Percentiles rank a stretch among this genome's conserved stretches.
Conservation (phyloP, 2,888 invertebrate species). For the Polydesmus complanatus region DNA sequence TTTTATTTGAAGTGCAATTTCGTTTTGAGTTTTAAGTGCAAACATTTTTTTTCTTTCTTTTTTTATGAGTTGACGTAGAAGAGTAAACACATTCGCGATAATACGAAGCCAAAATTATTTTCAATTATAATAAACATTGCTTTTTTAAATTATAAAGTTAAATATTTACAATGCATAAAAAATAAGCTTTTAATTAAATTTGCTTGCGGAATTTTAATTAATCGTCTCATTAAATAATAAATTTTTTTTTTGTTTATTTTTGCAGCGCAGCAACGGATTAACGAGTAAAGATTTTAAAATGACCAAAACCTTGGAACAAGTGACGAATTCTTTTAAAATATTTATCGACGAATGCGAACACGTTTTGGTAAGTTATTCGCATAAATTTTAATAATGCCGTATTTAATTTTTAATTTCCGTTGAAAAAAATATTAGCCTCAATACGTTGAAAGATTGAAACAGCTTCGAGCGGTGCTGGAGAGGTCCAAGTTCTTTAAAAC, state of each 20-base stretch:
- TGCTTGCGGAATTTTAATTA: background rate
- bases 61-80: too few species aligned
- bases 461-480: conserved; percentile 66
- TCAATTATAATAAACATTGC: too few species aligned
- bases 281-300: conserved; percentile 93
- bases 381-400: background rate
- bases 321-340: conserved; percentile 62
- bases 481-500: conserved; percentile 77
- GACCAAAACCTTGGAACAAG: conserved; percentile 62
- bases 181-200: background rate
- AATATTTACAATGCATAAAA: too few species aligned
- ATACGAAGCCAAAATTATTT: too few species aligned
- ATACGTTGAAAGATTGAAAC: conserved; percentile 70
- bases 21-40: too few species aligned
- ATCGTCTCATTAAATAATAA: background rate
- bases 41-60: too few species aligned
- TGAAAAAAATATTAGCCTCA: conserved; percentile 44
- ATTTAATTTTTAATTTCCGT: background rate
- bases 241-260: conserved; percentile 1
- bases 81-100: too few species aligned
- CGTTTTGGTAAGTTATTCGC: conserved; percentile 51
- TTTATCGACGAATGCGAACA: conserved; percentile 66
- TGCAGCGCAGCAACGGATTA: conserved; percentile 62
- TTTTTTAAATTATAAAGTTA: too few species aligned
- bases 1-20: too few species aligned